Base-by-base conservation (phyloP, 2,888 invertebrate species). In the Volucella inflata region DNA sequence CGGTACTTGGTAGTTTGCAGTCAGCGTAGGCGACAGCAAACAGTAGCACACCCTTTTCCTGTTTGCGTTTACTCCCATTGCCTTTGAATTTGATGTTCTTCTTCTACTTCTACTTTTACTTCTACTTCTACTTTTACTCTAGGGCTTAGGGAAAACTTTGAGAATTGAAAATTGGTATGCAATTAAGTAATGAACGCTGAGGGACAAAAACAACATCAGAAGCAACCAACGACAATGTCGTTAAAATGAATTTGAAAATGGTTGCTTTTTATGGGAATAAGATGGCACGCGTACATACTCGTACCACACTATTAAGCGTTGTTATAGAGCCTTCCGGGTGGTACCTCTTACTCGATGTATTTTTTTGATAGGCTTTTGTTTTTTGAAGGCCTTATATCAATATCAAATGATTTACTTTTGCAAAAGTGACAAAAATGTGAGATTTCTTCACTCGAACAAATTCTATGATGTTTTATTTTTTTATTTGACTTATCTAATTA, bases 171-270 rank as follows among this genome's bases (percentile, higher is more conserved):
- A 81, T 68, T 72, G 71, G 57, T 68, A 77, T 77, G 76, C 76
- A 85, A 85, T 85, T 81, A 81, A 81, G 76, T 81, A 85, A 72
- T 85, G 81, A 72, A 85, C 38, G 21, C 21, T 21, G 44, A 55
- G 67, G 57, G 40, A 44, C 40, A 17, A 59, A 46, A 30, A 21
- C 14, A 14, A 21, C 11, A 36, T 21, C 46, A 75, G 11, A 4
- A 30, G 6, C 30, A 21, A 2, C 21, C 1, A 42, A 30, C 11
- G 36, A 65, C 44, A 70, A 50, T 72, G 72, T 71, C 71, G 72
- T 85, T 80, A 65, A 67, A 85, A 67, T 80, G 65, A 71, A 75
- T 80, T 79, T 21, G 44, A 79, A 21, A 71, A 67, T 55, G 48
- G 16, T 55, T 53, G 44, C 60, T 2, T 21, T 62, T 72, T 67